Percentiles rank a stretch among this genome's conserved stretches.
phyloP scores from a whole-genome alignment of 2,888 invertebrate species.

The Drosophila mercatorum region DNA sequence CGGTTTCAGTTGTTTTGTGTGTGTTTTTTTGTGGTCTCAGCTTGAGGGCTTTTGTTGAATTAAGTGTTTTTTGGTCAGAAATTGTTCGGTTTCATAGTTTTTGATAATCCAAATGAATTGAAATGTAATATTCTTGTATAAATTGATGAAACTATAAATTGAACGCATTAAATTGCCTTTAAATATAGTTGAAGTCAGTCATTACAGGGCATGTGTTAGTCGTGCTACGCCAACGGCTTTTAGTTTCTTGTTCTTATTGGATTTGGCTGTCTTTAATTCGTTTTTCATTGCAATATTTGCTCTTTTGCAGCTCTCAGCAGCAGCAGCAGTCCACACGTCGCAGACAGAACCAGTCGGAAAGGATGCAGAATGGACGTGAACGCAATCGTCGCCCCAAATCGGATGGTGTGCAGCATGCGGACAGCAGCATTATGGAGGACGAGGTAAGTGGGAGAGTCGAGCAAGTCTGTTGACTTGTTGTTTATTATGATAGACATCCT shows the following conservation, averaged over 20 bases:
- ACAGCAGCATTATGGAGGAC: slow-evolving; percentile 84
- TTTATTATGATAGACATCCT: slow-evolving; percentile 38
- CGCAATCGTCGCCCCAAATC: slow-evolving; percentile 83
- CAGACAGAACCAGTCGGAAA: slow-evolving; percentile 76
- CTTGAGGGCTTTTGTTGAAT: slow-evolving; percentile 33
- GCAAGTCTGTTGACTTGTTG: slow-evolving; percentile 1
- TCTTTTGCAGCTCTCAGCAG: slow-evolving; percentile 66
- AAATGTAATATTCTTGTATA: not conserved
- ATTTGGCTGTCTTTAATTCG: slow-evolving; percentile 33
- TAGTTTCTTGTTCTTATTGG: slow-evolving; percentile 4
- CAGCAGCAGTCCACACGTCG: slow-evolving; percentile 72
- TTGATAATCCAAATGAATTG: slow-evolving; percentile 4
- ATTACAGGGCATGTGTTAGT: not conserved
- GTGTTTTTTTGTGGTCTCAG: slow-evolving; percentile 3
- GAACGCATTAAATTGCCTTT: not conserved
- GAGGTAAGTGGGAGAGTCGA: slow-evolving; percentile 76
- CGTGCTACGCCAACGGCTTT: not conserved
- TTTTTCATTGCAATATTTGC: slow-evolving; percentile 20
- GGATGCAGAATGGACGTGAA: slow-evolving; percentile 80
- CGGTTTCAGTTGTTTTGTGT: slow-evolving; percentile 7
- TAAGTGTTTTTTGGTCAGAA: slow-evolving; percentile 36
- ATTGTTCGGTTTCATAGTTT: slow-evolving; percentile 33
- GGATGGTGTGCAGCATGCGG: slow-evolving; percentile 83
- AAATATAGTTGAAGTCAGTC: not conserved
- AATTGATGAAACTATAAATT: not conserved